These are phyloP conservation scores for Ellobium chinense DNA, from an alignment of 2,888 invertebrate species.

Conservation along the genomic window DNA sequence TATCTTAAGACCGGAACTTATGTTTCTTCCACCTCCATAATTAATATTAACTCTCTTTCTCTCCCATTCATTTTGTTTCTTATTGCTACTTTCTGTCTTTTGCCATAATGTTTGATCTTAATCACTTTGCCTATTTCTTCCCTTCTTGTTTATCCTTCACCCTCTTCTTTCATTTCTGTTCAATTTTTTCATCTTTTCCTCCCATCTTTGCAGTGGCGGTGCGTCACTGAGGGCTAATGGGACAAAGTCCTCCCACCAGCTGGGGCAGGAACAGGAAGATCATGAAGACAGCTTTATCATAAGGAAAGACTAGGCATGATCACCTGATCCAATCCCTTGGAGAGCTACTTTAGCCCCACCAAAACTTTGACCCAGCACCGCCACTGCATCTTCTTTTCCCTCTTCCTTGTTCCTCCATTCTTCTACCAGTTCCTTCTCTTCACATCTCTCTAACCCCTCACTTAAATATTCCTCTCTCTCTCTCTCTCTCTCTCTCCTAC, in stretches of 20 bases:
- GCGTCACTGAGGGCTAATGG: too few relatives aligned
- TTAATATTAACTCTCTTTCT: not conserved
- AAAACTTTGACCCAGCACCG: too few relatives aligned
- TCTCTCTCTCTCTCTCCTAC: conserved; percentile 25
- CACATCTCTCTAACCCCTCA: too few relatives aligned
- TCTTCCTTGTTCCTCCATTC: not conserved
- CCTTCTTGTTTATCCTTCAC: not conserved
- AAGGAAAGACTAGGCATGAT: too few relatives aligned
- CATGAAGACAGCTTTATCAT: too few relatives aligned
- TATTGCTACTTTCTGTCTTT: not conserved
- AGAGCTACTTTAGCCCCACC: too few relatives aligned
- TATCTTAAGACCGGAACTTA: too few relatives aligned
- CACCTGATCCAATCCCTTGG: too few relatives aligned
- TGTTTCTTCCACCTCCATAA: not conserved
- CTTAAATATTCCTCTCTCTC: conserved; percentile 34
- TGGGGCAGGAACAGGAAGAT: too few relatives aligned
- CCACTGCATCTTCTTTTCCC: not conserved
- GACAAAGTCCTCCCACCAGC: too few relatives aligned
- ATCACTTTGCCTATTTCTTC: not conserved
- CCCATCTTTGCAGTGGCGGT: too few relatives aligned
- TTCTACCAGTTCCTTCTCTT: conserved; percentile 9
- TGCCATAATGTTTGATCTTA: not conserved
- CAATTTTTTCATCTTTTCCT: not conserved
- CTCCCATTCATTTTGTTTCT: not conserved
- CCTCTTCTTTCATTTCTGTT: not conserved